Conservation (phyloP, 2,888 invertebrate species). For the Pseudeuparius sepicola region DNA sequence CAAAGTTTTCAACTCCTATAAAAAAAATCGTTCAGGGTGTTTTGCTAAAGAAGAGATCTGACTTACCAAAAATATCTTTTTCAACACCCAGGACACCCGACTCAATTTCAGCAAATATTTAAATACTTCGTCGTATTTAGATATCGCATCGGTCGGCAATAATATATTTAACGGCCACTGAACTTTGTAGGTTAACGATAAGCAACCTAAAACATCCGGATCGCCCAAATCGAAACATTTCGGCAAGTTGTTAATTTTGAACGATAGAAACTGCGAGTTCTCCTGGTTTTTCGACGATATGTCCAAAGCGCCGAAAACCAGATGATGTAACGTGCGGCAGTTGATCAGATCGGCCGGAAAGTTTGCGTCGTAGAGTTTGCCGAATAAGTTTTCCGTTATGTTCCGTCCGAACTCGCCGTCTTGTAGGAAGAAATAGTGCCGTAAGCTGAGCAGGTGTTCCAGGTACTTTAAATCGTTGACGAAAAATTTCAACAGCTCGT, state of each 20-base stretch:
- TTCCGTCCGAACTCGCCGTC: slow-evolving; percentile 71
- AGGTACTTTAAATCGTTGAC: slow-evolving; percentile 56
- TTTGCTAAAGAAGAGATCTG: no score
- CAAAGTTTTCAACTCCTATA: slow-evolving; percentile 48
- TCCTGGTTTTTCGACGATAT: slow-evolving; percentile 54
- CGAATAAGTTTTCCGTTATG: slow-evolving; percentile 60
- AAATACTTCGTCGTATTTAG: slow-evolving; percentile 64
- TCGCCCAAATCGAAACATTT: slow-evolving; percentile 53
- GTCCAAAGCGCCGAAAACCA: slow-evolving; percentile 55
- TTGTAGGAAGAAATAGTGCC: slow-evolving; percentile 68
- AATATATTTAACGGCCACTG: slow-evolving; percentile 73
- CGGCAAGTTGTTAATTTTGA: slow-evolving; percentile 51
- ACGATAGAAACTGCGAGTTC: slow-evolving; percentile 52
- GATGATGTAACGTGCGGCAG: slow-evolving; percentile 55
- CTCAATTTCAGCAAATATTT: slow-evolving; percentile 66
- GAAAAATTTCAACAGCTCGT: slow-evolving; percentile 58
- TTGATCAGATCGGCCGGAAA: slow-evolving; percentile 59
- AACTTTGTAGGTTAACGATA: slow-evolving; percentile 60
- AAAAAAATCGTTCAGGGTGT: no score
- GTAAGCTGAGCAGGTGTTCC: slow-evolving; percentile 61
- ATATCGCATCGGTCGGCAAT: slow-evolving; percentile 57
- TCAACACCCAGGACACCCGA: slow-evolving; percentile 65
- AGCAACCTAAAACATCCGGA: slow-evolving; percentile 56
- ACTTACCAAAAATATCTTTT: slow-evolving; percentile 54
- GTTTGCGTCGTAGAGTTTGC: slow-evolving; percentile 53